Percentiles rank a stretch among this genome's conserved stretches.
phyloP scores from a whole-genome alignment of 2,888 invertebrate genomes.

The Drosophila prolongata region DNA sequence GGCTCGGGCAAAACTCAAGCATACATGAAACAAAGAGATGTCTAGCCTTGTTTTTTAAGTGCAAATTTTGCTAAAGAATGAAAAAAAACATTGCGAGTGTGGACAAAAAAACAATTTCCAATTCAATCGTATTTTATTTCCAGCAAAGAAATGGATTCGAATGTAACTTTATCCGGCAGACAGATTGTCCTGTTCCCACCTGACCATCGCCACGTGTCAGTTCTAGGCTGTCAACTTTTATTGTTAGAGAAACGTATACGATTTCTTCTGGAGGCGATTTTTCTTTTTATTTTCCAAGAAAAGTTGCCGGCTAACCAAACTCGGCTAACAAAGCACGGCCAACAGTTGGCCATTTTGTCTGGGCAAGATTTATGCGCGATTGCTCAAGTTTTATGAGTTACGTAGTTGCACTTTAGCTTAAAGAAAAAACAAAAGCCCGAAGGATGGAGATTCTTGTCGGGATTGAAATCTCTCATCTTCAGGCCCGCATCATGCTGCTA shows the following conservation, averaged over 20 bases:
- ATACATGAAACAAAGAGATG: too few species aligned
- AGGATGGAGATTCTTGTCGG: slow-evolving; percentile 16
- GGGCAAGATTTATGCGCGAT: slow-evolving; percentile 71
- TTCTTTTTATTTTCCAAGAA: background rate
- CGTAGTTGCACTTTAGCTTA: slow-evolving; percentile 28
- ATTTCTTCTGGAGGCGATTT: slow-evolving; percentile 3
- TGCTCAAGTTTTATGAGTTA: slow-evolving; percentile 66
- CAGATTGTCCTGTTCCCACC: slow-evolving; percentile 2
- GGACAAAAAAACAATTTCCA: background rate
- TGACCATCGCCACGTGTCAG: slow-evolving; percentile 9
- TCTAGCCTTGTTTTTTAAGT: too few species aligned
- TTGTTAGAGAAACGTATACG: slow-evolving; percentile 46
- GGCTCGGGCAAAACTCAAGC: too few species aligned
- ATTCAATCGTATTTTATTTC: background rate
- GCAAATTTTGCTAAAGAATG: too few species aligned
- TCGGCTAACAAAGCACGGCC: slow-evolving; percentile 20
- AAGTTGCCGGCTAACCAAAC: slow-evolving; percentile 8
- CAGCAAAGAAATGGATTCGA: background rate
- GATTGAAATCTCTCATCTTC: slow-evolving; percentile 35
- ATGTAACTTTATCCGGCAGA: slow-evolving; percentile 13
- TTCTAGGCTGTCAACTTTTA: slow-evolving; percentile 63
- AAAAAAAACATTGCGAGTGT: background rate
- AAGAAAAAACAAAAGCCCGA: background rate
- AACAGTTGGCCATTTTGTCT: slow-evolving; percentile 78
- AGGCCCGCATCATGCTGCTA: slow-evolving; percentile 31